Base-by-base conservation (phyloP, 2,888 invertebrate species). In the Andrena haemorrhoa region DNA sequence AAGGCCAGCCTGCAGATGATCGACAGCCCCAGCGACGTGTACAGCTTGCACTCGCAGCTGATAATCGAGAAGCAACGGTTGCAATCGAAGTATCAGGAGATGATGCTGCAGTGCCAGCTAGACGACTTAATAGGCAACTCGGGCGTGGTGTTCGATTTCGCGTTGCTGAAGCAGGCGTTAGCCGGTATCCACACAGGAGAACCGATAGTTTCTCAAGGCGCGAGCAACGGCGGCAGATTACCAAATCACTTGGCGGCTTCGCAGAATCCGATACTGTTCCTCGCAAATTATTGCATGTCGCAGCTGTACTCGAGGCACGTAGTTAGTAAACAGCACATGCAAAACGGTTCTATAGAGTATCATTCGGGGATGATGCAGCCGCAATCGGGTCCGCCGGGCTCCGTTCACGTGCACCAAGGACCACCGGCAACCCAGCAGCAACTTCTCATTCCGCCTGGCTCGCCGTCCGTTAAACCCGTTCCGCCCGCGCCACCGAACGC, bases 261-360 rank as follows among this genome's bases (percentile, higher is more conserved):
- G 82, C 96, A 96, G 88, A 96, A 97, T 91, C 96, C 97, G 6
- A 95, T 97, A 58, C 94, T 97, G 85, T 95, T 97, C 91, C 94
- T 97, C 82, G 96, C 96, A 72, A 97, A 97, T 92, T 97, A 97
- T 92, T 97, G 97, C 93, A 96, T 96, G 95, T 96, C 96, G 23
- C 96, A 96, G 91, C 93, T 97, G 80, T 96, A 96, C 92, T 96
- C 96, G 77, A 95, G 96, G 61, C 96, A 96, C 90, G 95, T 96
- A 41, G 92, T 96, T 29, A 94, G 95, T 79, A 95, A 95, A 90
- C 95, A 95, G 87, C 94, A 95, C 60, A 91, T 95, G 85, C 94
- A 94, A 70, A 96, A 95, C 91, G 95, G 95, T 41, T 92, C 93
- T 68, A 93, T 94, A 66, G 94, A 94, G 75, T 94, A 94, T 77